phyloP scores from a whole-genome alignment of 2,888 invertebrate genomes.

The Drosophila testacea region DNA sequence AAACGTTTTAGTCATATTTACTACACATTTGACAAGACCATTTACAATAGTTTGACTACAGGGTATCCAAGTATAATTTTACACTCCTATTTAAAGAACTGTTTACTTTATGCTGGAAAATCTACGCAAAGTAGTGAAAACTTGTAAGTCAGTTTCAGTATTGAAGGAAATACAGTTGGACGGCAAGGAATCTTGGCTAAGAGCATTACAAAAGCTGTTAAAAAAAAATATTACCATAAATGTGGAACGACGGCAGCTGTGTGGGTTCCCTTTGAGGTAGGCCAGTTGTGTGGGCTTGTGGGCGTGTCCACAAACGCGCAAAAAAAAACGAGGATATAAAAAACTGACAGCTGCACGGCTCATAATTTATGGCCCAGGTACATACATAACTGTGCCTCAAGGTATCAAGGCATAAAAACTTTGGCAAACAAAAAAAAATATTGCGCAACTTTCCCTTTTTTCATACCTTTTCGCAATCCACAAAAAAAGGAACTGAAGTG shows the following conservation, averaged over 20 bases:
- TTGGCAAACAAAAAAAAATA: slow-evolving; percentile 18
- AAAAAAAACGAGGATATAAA: slow-evolving; percentile 33
- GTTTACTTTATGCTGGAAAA: slow-evolving; percentile 5
- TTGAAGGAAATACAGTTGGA: slow-evolving; percentile 8
- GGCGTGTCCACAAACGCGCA: slow-evolving; percentile 39
- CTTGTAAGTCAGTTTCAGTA: slow-evolving; percentile 26
- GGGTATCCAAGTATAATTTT: background rate
- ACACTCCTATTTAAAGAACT: slow-evolving; percentile 7
- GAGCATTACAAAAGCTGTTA: slow-evolving; percentile 54
- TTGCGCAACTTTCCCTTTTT: slow-evolving; percentile 18
- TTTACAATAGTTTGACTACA: background rate
- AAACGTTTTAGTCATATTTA: background rate
- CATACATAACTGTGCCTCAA: slow-evolving; percentile 35
- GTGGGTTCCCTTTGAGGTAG: slow-evolving; percentile 36
- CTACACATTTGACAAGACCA: background rate
- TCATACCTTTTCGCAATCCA: background rate
- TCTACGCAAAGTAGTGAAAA: slow-evolving; percentile 41
- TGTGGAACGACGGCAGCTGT: slow-evolving; percentile 32
- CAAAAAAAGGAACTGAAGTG: slow-evolving; percentile 1
- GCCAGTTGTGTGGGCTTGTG: slow-evolving; percentile 26
- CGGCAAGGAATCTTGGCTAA: slow-evolving; percentile 35
- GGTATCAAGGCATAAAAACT: slow-evolving; percentile 28
- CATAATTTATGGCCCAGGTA: slow-evolving; percentile 66
- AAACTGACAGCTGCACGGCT: slow-evolving; percentile 63
- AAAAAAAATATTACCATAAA: slow-evolving; percentile 63